These are phyloP conservation scores for Leucophenga montana DNA, from an alignment of 2,888 invertebrate genomes.

Conservation along the genomic window DNA sequence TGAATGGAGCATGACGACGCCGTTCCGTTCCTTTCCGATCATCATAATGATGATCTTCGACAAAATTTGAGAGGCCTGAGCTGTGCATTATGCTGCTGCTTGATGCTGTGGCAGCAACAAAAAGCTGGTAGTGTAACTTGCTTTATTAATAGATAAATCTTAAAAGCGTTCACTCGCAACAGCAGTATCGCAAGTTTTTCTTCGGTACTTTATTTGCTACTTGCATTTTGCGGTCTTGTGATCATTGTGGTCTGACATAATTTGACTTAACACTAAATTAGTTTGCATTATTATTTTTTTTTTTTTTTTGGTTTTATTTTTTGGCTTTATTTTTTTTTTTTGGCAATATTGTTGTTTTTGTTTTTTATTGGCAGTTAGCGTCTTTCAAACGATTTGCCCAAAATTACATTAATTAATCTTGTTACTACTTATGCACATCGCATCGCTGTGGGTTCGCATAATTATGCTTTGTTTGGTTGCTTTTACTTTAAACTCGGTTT, in stretches of 20 bases:
- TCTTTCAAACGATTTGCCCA: constrained; percentile 29
- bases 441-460: constrained; percentile 5
- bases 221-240: constrained; percentile 9
- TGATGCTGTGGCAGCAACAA: too few species aligned
- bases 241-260: constrained; percentile 7
- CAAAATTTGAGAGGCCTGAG: background rate
- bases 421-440: constrained; percentile 7
- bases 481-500: background rate
- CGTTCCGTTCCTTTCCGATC: background rate
- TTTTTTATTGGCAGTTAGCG: constrained; percentile 34
- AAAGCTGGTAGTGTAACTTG: background rate
- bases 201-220: background rate
- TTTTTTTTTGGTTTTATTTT: background rate
- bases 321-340: constrained; percentile 45
- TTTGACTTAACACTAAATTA: constrained; percentile 20
- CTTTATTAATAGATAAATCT: constrained; percentile 9
- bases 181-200: background rate
- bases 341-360: constrained; percentile 36
- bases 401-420: constrained; percentile 48
- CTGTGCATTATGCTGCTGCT: background rate
- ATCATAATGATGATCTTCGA: constrained; percentile 3
- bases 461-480: background rate
- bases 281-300: constrained; percentile 4
- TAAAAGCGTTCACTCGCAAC: constrained; percentile 6
- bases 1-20: too few species aligned